Base-by-base conservation (phyloP, 2,888 invertebrate genomes). In the Phytoseiulus persimilis region DNA sequence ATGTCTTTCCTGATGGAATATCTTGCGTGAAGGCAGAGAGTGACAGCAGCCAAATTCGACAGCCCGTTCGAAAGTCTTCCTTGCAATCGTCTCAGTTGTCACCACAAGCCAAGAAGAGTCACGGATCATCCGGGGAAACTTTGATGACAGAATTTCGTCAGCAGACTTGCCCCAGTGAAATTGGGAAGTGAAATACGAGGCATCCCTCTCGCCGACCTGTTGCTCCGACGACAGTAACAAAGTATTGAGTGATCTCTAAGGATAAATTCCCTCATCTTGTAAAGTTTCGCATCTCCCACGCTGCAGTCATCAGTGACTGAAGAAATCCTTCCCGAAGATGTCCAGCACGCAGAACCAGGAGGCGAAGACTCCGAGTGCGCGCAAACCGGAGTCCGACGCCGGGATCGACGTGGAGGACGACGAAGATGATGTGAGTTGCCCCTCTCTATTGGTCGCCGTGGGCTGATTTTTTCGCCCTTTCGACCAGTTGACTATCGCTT, bases 331-430 rank as follows among this genome's bases (percentile, higher is more conserved):
- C 39, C 39, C 18, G 28, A 28, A 65, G 65, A 65, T 65, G 65
- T 65, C 65, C 65, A 65, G 65, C 65, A 65, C 65, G 18, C 65
- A 14, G 2, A 65, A 28, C 65, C 65, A 65, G 65, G 65, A 65
- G 65, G 65, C 18, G 65, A 65, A 65, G 65, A 65, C 65, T 65
- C 39, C 33, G 33, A 87, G 33, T 45, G 33, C 87, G n/a, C 87
- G 87, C 9, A 87, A 87, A 32, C 87, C 87, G 87, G 87, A 87
- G 33, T 87, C 87, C 87, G 87, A 87, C 87, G 87, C 87, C n/a
- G 87, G 87, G 45, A 87, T 87, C 33, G 87, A 87, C 87, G 87
- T 87, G 11, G 87, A 87, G 87, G 87, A 87, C 87, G 87, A 87
- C 87, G 87, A 87, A 39, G 87, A 87, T 33, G 87, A 87, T 87